These are phyloP conservation scores for Pemphredon lugubris DNA, from an alignment of 2,888 invertebrate genomes.

Conservation along the genomic window DNA sequence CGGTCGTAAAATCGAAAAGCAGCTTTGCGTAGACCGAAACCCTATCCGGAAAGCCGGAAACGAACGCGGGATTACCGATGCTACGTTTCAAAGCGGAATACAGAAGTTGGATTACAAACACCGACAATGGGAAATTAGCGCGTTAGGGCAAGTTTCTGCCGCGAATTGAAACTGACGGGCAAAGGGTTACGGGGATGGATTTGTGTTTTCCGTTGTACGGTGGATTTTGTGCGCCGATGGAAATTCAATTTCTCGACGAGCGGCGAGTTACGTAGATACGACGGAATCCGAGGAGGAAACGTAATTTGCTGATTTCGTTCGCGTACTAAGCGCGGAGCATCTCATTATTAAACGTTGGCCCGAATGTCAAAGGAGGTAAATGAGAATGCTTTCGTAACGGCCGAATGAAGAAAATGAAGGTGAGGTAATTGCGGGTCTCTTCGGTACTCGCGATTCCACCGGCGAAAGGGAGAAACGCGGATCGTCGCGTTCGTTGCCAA, in stretches of 20 bases:
- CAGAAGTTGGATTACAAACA: conserved; percentile 19
- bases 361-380: background rate
- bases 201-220: too few species aligned
- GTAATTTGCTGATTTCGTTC: background rate
- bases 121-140: conserved; percentile 33
- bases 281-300: conserved; percentile 21
- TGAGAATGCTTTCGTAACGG: background rate
- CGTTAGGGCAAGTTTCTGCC: conserved; percentile 4
- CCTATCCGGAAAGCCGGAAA: conserved; percentile 32
- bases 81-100: too few species aligned
- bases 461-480: too few species aligned
- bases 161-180: conserved; percentile 21
- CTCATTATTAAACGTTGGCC: background rate
- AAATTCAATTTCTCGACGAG: conserved; percentile 24
- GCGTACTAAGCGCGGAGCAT: background rate
- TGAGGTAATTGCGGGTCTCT: too few species aligned
- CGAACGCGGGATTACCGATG: conserved; percentile 2
- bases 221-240: too few species aligned
- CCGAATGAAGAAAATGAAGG: background rate
- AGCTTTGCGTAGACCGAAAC: conserved; percentile 15
- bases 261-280: background rate
- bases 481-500: too few species aligned
- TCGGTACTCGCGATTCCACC: too few species aligned
- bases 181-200: conserved; percentile 7
- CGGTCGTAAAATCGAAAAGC: conserved; percentile 44